Evolutionary conservation across 2,888 invertebrate genomes (phyloP).

Genomic region (Heterodera filipjevi): DNA sequence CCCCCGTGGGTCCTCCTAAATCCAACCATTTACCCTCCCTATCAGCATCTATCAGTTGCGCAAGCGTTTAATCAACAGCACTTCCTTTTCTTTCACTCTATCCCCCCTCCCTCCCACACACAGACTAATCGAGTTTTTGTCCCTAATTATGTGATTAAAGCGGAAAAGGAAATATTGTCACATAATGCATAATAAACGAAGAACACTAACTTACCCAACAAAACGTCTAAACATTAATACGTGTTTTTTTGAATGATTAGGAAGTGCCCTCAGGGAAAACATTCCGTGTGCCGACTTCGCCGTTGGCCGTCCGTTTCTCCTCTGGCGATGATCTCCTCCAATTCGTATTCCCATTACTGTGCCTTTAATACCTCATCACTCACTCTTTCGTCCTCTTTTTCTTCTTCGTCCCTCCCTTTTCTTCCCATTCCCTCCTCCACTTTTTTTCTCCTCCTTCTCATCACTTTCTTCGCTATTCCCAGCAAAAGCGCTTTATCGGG

Average conservation of each 20-base stretch:
- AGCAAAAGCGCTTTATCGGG: neutral
- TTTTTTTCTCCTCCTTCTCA: neutral
- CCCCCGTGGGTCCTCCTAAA: neutral
- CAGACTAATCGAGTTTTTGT: neutral
- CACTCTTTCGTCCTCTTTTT: neutral
- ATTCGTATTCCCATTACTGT: neutral
- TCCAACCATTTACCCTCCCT: no score
- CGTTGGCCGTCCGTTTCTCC: neutral
- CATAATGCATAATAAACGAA: neutral
- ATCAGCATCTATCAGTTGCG: neutral
- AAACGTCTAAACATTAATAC: neutral
- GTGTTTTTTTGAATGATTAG: neutral
- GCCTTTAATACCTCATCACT: neutral
- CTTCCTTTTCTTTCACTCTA: neutral
- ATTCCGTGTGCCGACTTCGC: neutral
- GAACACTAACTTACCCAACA: neutral
- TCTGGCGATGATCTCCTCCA: neutral
- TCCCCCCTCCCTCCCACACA: neutral
- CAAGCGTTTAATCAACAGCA: neutral
- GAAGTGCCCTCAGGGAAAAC: conserved; percentile 6
- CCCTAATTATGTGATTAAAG: neutral
- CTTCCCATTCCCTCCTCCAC: neutral
- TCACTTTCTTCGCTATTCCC: neutral
- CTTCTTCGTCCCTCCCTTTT: neutral
- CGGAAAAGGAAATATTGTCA: neutral